A percentile compares a stretch with the other conserved stretches of the same genome.
These are phyloP conservation scores for Pomatorhinus ruficollis DNA, from an alignment of 2,113 vertebrate genomes.

Conservation along the genomic window DNA sequence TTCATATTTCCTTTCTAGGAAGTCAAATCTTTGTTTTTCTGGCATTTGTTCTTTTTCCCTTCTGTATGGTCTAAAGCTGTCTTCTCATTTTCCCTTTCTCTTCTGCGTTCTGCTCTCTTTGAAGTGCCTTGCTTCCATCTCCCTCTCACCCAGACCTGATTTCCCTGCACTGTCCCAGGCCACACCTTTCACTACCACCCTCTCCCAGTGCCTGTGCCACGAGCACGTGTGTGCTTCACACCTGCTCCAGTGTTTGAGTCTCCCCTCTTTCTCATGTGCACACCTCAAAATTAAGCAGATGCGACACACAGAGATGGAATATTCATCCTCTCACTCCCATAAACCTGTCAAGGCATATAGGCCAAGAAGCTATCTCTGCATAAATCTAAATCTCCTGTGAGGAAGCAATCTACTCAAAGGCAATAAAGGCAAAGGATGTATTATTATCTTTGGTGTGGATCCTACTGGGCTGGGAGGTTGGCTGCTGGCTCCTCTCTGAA, in stretches of 20 bases:
- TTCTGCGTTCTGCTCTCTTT: background rate
- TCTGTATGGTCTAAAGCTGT: background rate
- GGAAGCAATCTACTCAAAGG: constrained; percentile 64
- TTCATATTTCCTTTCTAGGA: constrained; percentile 50
- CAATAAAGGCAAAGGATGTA: constrained; percentile 59
- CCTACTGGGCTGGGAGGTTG: constrained; percentile 55
- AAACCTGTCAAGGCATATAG: constrained; percentile 59
- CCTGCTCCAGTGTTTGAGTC: background rate
- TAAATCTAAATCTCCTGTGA: constrained; percentile 60
- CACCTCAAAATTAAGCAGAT: constrained; percentile 55
- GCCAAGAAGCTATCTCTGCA: constrained; percentile 55
- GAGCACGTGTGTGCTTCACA: background rate
- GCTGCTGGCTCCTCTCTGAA: constrained; percentile 58
- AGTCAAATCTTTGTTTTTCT: constrained; percentile 15
- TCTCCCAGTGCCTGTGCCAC: background rate
- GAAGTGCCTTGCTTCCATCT: background rate
- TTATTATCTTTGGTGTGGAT: constrained; percentile 68
- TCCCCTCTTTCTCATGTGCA: constrained; percentile 27
- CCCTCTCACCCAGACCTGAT: background rate
- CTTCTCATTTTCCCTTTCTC: background rate
- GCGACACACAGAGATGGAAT: constrained; percentile 11
- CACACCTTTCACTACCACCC: background rate
- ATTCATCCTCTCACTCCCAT: constrained; percentile 51
- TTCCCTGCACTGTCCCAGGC: background rate
- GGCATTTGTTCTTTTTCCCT: constrained; percentile 3